phyloP scores from a whole-genome alignment of 2,797 vertebrate species.

The Avahi laniger region DNA sequence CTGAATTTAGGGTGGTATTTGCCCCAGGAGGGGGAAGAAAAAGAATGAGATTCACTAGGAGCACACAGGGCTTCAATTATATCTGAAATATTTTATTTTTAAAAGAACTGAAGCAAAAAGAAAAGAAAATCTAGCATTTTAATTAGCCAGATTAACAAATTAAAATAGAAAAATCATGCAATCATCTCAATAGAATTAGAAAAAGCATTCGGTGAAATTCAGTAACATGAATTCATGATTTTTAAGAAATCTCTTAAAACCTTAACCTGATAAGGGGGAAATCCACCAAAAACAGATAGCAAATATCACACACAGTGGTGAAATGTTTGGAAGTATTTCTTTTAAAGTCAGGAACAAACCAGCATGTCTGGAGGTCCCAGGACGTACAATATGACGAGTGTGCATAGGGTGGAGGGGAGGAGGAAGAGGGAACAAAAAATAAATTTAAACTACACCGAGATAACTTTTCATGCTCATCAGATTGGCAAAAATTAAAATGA shows the following conservation, averaged over 20 bases:
- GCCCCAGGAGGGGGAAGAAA: neutral
- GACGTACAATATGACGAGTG: neutral
- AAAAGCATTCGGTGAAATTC: conserved; percentile 42
- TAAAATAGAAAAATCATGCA: neutral
- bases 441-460: neutral
- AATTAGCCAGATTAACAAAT: conserved; percentile 46
- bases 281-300: neutral
- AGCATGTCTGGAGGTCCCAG: neutral
- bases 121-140: conserved; percentile 35
- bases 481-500: neutral
- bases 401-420: neutral
- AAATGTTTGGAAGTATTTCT: neutral
- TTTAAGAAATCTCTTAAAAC: neutral
- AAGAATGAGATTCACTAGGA: neutral
- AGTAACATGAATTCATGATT: neutral
- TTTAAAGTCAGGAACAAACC: conserved; percentile 24
- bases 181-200: conserved; percentile 19
- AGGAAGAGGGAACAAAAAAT: neutral
- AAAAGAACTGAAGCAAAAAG: neutral
- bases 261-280: conserved; percentile 19
- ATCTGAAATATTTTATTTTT: conserved; percentile 45
- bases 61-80: conserved; percentile 15
- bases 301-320: neutral
- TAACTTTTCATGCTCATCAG: neutral
- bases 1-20: conserved; percentile 58